Evolutionary conservation across 2,888 invertebrate species (phyloP).

Genomic region (Caradrina clavipalpis): DNA sequence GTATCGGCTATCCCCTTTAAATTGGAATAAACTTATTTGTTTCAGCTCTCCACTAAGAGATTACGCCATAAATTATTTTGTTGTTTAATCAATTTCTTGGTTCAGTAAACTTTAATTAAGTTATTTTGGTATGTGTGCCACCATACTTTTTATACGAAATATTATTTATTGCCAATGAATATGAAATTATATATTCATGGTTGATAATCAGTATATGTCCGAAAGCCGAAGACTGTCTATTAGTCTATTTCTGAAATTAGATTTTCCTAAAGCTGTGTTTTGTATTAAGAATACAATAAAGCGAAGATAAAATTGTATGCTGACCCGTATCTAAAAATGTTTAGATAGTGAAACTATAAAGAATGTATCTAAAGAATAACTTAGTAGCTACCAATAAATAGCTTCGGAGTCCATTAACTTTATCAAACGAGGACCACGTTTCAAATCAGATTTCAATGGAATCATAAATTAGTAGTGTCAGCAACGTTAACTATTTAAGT

Average conservation of each 20-base stretch:
- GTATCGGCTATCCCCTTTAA: slow-evolving; percentile 83
- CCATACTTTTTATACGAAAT: slow-evolving; percentile 39
- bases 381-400: slow-evolving; percentile 58
- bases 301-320: slow-evolving; percentile 22
- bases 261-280: not conserved
- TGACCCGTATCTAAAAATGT: slow-evolving; percentile 35
- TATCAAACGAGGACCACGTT: slow-evolving; percentile 65
- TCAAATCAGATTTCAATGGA: slow-evolving; percentile 75
- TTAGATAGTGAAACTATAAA: slow-evolving; percentile 46
- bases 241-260: slow-evolving; percentile 11
- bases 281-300: slow-evolving; percentile 11
- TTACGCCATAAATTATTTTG: slow-evolving; percentile 78
- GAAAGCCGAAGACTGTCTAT: slow-evolving; percentile 24
- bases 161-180: slow-evolving; percentile 52
- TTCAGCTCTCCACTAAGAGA: slow-evolving; percentile 74
- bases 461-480: slow-evolving; percentile 75
- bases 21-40: slow-evolving; percentile 86
- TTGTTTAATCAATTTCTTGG: slow-evolving; percentile 73
- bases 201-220: slow-evolving; percentile 33
- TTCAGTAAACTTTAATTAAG: slow-evolving; percentile 74
- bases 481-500: slow-evolving; percentile 65
- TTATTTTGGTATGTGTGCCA: slow-evolving; percentile 51
- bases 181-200: slow-evolving; percentile 33
- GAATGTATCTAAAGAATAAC: slow-evolving; percentile 57
- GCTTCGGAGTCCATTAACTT: slow-evolving; percentile 60